Evolutionary conservation across 2,113 vertebrate species (phyloP).

Genomic region (Platichthys flesus): DNA sequence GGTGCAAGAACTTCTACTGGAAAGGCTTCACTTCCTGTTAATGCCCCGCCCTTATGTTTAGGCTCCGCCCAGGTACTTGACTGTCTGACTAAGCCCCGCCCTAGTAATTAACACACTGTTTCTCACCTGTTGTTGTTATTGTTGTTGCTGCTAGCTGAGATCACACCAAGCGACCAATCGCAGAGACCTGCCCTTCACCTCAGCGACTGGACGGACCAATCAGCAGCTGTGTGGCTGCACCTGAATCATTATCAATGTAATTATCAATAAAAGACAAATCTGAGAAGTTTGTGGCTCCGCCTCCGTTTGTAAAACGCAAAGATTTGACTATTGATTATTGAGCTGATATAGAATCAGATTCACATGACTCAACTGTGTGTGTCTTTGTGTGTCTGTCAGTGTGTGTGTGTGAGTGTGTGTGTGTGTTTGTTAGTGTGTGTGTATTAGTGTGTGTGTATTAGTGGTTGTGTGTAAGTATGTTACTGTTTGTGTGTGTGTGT

Average conservation of each 20-base stretch:
- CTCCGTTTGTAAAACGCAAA: slow-evolving; percentile 19
- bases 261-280: slow-evolving; percentile 67
- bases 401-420: too few species aligned
- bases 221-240: slow-evolving; percentile 39
- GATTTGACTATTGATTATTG: background rate
- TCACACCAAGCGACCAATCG: background rate
- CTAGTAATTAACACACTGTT: background rate
- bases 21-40: slow-evolving; percentile 84
- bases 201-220: slow-evolving; percentile 43
- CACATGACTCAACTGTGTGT: too few species aligned
- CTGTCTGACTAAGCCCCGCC: background rate
- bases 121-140: slow-evolving; percentile 6
- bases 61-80: slow-evolving; percentile 25
- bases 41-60: background rate
- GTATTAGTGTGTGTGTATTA: background rate
- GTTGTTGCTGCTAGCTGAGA: background rate
- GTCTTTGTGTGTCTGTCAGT: too few species aligned
- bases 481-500: background rate
- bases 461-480: background rate
- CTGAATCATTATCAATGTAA: slow-evolving; percentile 57
- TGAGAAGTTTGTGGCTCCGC: slow-evolving; percentile 28
- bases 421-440: background rate
- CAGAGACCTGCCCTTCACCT: slow-evolving; percentile 24
- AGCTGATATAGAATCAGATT: too few species aligned
- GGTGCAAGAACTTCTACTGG: slow-evolving; percentile 88